Base-by-base conservation (phyloP, 2,113 vertebrate genomes). In the Phaetusa simplex region DNA sequence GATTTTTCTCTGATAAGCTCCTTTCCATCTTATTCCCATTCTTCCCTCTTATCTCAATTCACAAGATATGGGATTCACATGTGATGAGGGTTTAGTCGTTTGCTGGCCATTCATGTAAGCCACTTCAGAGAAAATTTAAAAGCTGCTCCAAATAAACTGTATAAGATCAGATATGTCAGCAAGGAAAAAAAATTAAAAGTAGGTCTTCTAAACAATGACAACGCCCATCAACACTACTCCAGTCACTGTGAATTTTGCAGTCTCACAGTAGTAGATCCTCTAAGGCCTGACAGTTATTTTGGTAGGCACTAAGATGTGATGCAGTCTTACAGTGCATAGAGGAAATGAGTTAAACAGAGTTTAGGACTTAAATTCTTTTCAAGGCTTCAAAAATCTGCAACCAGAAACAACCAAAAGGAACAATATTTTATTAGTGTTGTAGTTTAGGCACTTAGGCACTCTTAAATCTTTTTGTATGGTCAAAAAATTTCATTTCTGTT, bases 1-100 rank as follows among this genome's bases (percentile, higher is more conserved):
- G 80, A 93, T 96, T 95, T 96, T 73, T 70, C 71, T 94, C 59
- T 83, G 64, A 83, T 91, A 94, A 93, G 43, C 43, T 82, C 47
- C 86, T 97, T 95, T 96, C 61, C 2, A 0, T 81, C 86, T 88
- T 84, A 86, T 40, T 92, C n/a, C 58, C 42, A 89, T 90, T 86
- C 76, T 96, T 64, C 45, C 27, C 29, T 86, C 91, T 94, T 82
- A 82, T 82, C 85, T 79, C 49, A 87, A 7, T 67, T 82, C 92
- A 69, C 61, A 96, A 90, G 61, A 94, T n/a, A 82, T 0, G 1
- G 72, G 38, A 79, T 82, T 88, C 65, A 74, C 61, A 40, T 3
- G 17, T 14, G 6, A 27, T 47, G 53, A 79, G 14, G 21, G 14
- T 79, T 93, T 91, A 91, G 53, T 55, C 5, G 69, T 80, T 96